A percentile compares a stretch with the other conserved stretches of the same genome.
phyloP scores from a whole-genome alignment of 2,888 invertebrate genomes.

The Andrena chrysosceles region DNA sequence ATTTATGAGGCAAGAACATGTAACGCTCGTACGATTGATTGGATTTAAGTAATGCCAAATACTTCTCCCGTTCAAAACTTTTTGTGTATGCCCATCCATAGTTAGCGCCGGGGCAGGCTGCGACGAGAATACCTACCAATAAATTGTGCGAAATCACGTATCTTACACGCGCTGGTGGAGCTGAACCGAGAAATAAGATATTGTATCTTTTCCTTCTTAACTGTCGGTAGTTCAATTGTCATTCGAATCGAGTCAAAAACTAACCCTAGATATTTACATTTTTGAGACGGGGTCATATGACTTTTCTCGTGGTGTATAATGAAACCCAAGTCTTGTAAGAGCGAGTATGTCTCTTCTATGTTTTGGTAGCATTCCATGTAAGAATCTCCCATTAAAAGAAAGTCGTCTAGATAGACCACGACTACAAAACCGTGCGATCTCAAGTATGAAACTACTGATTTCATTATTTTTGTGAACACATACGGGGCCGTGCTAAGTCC shows the following conservation, averaged over 20 bases:
- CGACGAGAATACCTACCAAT: neutral
- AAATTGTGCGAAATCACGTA: conserved; percentile 10
- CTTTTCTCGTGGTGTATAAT: conserved; percentile 13
- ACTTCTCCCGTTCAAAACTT: conserved; percentile 11
- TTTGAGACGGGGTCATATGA: neutral
- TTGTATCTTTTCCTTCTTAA: neutral
- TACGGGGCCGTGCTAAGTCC: conserved; percentile 1
- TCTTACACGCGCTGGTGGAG: neutral
- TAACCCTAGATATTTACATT: conserved; percentile 22
- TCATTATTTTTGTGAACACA: conserved; percentile 20
- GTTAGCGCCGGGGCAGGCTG: neutral
- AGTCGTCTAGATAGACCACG: conserved; percentile 28
- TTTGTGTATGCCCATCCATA: conserved; percentile 14
- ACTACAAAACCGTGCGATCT: neutral
- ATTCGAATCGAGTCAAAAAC: neutral
- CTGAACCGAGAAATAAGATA: neutral
- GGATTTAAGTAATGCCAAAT: conserved; percentile 7
- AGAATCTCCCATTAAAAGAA: conserved; percentile 20
- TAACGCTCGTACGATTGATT: conserved; percentile 8
- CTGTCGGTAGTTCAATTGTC: neutral
- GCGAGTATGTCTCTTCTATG: neutral
- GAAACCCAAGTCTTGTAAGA: conserved; percentile 14
- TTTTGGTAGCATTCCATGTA: conserved; percentile 6
- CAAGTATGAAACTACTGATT: conserved; percentile 6
- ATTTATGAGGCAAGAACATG: neutral